Conservation (phyloP, 2,888 invertebrate genomes). For the Patella depressa region DNA sequence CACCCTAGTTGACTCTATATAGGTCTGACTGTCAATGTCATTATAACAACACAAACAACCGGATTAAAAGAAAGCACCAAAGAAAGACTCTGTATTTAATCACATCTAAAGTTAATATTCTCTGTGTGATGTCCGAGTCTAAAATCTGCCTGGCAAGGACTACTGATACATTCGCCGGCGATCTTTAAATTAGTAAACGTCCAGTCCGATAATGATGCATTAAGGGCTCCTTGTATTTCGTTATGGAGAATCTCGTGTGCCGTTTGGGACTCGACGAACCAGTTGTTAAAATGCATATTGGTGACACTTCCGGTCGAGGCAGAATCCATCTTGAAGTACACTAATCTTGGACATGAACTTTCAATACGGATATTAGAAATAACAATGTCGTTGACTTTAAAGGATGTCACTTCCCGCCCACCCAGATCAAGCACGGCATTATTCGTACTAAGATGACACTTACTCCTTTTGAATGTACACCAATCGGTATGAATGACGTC, state of each 20-base stretch:
- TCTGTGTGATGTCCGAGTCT: constrained; percentile 20
- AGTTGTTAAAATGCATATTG: constrained; percentile 18
- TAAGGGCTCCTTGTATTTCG: constrained; percentile 12
- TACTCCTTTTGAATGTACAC: constrained; percentile 26
- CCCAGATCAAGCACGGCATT: constrained; percentile 24
- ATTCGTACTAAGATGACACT: constrained; percentile 22
- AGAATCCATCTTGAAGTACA: not conserved
- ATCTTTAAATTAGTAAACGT: constrained; percentile 20
- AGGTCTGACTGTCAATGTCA: too few species aligned
- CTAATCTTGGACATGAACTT: constrained; percentile 20
- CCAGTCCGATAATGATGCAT: constrained; percentile 14
- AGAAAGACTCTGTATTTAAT: too few species aligned
- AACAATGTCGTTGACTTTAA: not conserved
- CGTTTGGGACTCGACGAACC: constrained; percentile 22
- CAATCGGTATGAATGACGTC: constrained; percentile 33
- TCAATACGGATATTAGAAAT: constrained; percentile 23
- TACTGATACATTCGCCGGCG: constrained; percentile 22
- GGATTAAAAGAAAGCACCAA: too few species aligned
- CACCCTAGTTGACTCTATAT: too few species aligned
- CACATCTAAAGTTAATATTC: constrained; percentile 18
- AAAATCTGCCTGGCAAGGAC: constrained; percentile 18
- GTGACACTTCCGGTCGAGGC: constrained; percentile 17
- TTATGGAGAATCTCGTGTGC: constrained; percentile 22
- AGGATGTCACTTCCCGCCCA: constrained; percentile 13
- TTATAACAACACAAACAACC: too few species aligned